Percentiles rank a stretch among this genome's conserved stretches.
phyloP scores from a whole-genome alignment of 2,113 vertebrate genomes.

The Neofelis nebulosa region DNA sequence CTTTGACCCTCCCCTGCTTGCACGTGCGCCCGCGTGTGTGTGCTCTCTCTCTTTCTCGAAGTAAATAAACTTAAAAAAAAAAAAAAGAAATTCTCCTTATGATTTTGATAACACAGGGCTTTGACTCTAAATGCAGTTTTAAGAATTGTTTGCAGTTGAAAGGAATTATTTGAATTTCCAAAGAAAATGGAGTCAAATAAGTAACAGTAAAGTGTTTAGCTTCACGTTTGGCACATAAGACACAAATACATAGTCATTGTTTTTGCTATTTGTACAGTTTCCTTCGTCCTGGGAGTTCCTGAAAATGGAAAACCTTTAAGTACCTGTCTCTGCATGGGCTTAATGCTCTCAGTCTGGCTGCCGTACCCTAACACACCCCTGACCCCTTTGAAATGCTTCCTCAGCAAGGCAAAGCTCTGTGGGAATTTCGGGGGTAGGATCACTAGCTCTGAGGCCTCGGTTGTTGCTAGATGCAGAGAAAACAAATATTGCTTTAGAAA shows the following conservation, averaged over 20 bases:
- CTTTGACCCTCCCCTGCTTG: too few relatives aligned
- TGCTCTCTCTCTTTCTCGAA: too few relatives aligned
- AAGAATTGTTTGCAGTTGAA: not conserved
- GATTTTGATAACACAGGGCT: not conserved
- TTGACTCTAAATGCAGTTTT: not conserved
- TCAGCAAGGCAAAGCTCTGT: not conserved
- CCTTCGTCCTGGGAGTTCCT: not conserved
- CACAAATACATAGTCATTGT: too few relatives aligned
- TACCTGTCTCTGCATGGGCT: fast-evolving
- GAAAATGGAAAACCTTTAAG: not conserved
- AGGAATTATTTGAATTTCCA: not conserved
- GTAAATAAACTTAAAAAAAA: too few relatives aligned
- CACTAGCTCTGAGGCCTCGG: conserved; percentile 66
- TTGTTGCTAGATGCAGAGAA: conserved; percentile 81
- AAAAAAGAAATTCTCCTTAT: not conserved
- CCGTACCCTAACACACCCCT: not conserved
- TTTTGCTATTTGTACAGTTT: not conserved
- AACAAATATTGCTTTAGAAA: conserved; percentile 88
- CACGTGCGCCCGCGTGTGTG: too few relatives aligned
- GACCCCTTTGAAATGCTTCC: not conserved
- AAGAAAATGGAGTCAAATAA: conserved; percentile 77
- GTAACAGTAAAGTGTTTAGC: not conserved
- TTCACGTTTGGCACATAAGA: fast-evolving
- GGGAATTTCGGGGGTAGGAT: conserved; percentile 67
- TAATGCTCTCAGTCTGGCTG: not conserved